A percentile compares a stretch with the other conserved stretches of the same genome.
Conservation (phyloP, 2,113 vertebrate species). For the Piliocolobus tephrosceles region DNA sequence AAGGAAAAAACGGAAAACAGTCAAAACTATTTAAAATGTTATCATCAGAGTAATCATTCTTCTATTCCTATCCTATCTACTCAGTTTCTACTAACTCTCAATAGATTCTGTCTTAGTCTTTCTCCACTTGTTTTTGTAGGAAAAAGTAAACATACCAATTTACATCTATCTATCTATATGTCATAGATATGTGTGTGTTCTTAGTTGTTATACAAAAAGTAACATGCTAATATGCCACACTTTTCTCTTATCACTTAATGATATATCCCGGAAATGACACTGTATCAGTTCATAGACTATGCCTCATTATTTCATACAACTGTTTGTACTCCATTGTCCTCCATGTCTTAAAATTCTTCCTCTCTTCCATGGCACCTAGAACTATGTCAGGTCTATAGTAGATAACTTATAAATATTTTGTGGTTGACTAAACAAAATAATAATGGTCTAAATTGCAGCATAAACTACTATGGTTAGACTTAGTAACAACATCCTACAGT, state of each 20-base stretch:
- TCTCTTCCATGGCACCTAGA: not conserved
- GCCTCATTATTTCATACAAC: not conserved
- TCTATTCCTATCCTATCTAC: not conserved
- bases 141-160: not conserved
- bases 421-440: not conserved
- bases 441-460: slow-evolving; percentile 16
- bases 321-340: not conserved
- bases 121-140: not conserved
- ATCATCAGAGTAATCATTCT: not conserved
- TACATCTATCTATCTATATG: not conserved
- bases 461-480: not conserved
- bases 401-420: slow-evolving; percentile 26
- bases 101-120: not conserved
- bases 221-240: not conserved
- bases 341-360: not conserved
- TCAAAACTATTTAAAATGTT: not conserved
- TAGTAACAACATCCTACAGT: not conserved
- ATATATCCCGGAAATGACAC: not conserved
- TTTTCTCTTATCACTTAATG: slow-evolving; percentile 20
- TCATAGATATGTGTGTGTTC: not conserved
- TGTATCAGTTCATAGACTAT: not conserved
- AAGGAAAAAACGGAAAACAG: not conserved
- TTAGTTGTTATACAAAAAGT: not conserved
- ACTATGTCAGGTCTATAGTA: not conserved
- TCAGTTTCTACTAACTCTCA: not conserved